phyloP scores from a whole-genome alignment of 2,888 invertebrate genomes.

The Tortricodes alternella region DNA sequence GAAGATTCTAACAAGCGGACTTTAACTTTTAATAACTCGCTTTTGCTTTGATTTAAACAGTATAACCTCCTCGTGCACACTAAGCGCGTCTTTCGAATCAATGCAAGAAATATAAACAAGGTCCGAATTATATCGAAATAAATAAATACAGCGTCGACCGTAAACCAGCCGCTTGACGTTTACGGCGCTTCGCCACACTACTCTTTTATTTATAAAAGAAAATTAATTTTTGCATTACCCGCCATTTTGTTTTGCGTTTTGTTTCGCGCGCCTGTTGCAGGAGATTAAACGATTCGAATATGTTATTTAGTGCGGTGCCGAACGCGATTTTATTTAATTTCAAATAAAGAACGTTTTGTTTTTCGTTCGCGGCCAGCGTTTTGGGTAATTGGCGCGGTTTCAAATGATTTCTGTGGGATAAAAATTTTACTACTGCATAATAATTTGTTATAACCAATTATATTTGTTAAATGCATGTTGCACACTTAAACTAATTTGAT shows the following conservation, averaged over 20 bases:
- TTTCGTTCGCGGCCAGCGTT: neutral
- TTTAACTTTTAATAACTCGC: too few relatives aligned
- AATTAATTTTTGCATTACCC: constrained; percentile 61
- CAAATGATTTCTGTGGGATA: neutral
- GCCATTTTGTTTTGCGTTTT: constrained; percentile 44
- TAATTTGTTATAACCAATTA: too few relatives aligned
- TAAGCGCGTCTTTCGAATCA: constrained; percentile 36
- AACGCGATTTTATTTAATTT: constrained; percentile 39
- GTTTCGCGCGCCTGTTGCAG: constrained; percentile 30
- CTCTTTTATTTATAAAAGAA: constrained; percentile 45
- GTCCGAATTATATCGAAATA: constrained; percentile 58
- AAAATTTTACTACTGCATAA: neutral
- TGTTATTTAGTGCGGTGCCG: constrained; percentile 46
- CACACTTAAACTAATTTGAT: too few relatives aligned
- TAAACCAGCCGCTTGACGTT: constrained; percentile 58
- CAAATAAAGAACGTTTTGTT: constrained; percentile 33
- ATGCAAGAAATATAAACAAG: constrained; percentile 45
- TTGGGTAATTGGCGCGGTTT: constrained; percentile 1
- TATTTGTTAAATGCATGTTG: too few relatives aligned
- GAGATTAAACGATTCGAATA: constrained; percentile 58
- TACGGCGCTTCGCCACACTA: constrained; percentile 51
- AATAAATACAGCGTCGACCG: constrained; percentile 57
- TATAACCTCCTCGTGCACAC: constrained; percentile 29
- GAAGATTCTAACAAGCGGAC: too few relatives aligned
- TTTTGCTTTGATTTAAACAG: too few relatives aligned